Conservation (phyloP, 2,888 invertebrate species). For the Tetanocera ferruginea region DNA sequence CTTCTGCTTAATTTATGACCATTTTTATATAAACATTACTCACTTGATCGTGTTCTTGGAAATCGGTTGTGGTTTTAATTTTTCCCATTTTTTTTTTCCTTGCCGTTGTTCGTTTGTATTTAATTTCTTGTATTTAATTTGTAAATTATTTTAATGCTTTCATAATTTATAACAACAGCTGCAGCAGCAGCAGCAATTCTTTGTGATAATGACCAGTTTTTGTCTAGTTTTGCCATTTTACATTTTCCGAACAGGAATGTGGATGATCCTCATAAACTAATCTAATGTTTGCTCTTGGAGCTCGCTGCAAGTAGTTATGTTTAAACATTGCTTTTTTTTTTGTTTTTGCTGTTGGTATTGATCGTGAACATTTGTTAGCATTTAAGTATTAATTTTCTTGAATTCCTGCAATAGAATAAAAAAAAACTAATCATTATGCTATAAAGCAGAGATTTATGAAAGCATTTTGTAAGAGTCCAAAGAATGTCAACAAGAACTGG, state of each 20-base stretch:
- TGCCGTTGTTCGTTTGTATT: constrained; percentile 27
- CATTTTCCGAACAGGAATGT: constrained; percentile 21
- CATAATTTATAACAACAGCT: constrained; percentile 52
- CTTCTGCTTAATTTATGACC: constrained; percentile 34
- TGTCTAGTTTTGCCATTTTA: constrained; percentile 18
- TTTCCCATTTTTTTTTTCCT: neutral
- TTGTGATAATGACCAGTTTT: constrained; percentile 6
- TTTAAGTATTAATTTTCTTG: too few relatives aligned
- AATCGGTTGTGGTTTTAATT: constrained; percentile 2
- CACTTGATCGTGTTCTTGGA: constrained; percentile 33
- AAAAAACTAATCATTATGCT: too few relatives aligned
- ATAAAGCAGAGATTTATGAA: too few relatives aligned
- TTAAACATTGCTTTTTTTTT: too few relatives aligned
- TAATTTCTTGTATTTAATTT: constrained; percentile 62
- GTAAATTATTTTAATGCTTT: constrained; percentile 63
- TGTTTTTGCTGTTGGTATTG: too few relatives aligned
- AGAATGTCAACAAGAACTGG: too few relatives aligned
- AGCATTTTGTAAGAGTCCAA: too few relatives aligned
- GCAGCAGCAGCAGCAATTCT: neutral
- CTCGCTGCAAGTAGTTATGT: too few relatives aligned
- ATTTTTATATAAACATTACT: constrained; percentile 36
- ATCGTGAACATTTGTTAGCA: too few relatives aligned
- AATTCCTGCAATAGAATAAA: too few relatives aligned
- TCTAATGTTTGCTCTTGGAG: neutral
- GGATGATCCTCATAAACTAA: constrained; percentile 37